A percentile compares a stretch with the other conserved stretches of the same genome.
These are phyloP conservation scores for Pandemis corylana DNA, from an alignment of 2,888 invertebrate genomes.

Conservation along the genomic window DNA sequence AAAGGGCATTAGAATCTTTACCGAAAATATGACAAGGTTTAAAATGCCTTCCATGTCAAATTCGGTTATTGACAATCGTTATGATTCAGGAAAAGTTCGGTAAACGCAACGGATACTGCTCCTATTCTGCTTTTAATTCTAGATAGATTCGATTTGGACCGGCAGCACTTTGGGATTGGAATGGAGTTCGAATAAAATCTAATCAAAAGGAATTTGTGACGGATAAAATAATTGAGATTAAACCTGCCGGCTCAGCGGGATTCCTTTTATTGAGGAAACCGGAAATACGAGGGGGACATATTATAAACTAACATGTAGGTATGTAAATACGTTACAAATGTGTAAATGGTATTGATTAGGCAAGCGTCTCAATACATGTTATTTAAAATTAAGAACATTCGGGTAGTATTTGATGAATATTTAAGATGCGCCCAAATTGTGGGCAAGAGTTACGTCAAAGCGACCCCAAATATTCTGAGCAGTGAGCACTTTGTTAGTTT, in stretches of 20 bases:
- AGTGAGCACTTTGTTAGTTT: neutral
- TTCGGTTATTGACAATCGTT: conserved; percentile 23
- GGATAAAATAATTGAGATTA: conserved; percentile 39
- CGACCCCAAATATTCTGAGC: neutral
- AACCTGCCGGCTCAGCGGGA: conserved; percentile 23
- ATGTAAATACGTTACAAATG: neutral
- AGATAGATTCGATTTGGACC: conserved; percentile 36
- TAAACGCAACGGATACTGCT: conserved; percentile 17
- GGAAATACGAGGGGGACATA: conserved; percentile 4
- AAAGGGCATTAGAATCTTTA: neutral
- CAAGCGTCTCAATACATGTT: neutral
- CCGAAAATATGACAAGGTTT: neutral
- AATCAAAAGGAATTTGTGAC: conserved; percentile 38
- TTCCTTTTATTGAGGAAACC: conserved; percentile 16
- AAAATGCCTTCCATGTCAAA: neutral
- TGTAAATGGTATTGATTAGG: neutral
- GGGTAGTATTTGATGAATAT: too few relatives aligned
- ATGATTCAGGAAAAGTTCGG: neutral
- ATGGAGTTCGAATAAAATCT: conserved; percentile 39
- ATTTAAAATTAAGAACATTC: neutral
- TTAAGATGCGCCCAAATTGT: neutral
- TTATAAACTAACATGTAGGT: neutral
- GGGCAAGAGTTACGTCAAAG: neutral
- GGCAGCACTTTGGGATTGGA: conserved; percentile 33
- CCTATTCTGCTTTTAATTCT: conserved; percentile 31